These are phyloP conservation scores for Tolmerus cingulatus DNA, from an alignment of 2,888 invertebrate genomes.

Conservation along the genomic window DNA sequence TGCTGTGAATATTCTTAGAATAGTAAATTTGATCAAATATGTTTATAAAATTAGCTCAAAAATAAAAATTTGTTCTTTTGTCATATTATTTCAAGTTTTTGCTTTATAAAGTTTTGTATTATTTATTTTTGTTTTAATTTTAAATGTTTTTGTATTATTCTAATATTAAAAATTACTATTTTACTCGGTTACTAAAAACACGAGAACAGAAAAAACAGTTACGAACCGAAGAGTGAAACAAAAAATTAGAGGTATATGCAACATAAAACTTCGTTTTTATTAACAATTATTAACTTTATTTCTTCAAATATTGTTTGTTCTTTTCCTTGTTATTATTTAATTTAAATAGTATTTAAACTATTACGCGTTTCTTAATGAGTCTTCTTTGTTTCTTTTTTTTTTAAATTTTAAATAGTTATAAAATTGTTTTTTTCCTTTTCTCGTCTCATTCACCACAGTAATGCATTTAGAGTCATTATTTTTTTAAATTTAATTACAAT, in stretches of 20 bases:
- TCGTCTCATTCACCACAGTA: background rate
- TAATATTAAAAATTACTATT: background rate
- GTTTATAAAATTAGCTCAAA: background rate
- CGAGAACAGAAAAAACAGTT: background rate
- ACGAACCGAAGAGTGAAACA: background rate
- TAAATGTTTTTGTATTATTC: background rate
- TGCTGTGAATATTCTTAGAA: background rate
- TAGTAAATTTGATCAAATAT: background rate
- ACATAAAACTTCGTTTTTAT: slow-evolving; percentile 26
- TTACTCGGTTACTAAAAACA: background rate
- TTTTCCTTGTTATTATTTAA: background rate
- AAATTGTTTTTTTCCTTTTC: background rate
- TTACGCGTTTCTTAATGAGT: slow-evolving; percentile 37
- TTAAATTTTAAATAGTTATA: slow-evolving; percentile 30
- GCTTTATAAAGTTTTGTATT: no score
- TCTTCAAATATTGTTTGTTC: slow-evolving; percentile 20
- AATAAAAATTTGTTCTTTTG: background rate
- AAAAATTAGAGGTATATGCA: background rate
- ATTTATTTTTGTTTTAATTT: background rate
- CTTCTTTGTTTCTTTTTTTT: slow-evolving; percentile 12
- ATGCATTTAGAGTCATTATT: background rate
- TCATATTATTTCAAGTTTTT: no score
- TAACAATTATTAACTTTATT: slow-evolving; percentile 39
- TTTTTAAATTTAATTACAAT: slow-evolving; percentile 15
- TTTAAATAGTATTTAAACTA: slow-evolving; percentile 32